phyloP scores from a whole-genome alignment of 2,113 vertebrate genomes.

The Sula dactylatra region DNA sequence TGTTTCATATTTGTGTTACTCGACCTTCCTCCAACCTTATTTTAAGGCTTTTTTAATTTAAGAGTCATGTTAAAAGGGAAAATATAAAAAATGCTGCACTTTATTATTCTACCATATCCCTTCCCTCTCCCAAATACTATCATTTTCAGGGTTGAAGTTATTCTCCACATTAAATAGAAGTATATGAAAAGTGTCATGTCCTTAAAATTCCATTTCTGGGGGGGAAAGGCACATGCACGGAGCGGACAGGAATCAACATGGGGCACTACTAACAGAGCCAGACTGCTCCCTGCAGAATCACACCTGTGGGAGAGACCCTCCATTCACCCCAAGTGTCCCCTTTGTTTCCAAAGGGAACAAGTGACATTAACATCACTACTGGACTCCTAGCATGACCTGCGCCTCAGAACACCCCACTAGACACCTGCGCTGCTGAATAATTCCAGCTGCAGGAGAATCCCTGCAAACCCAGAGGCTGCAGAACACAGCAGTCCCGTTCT shows the following conservation, averaged over 20 bases:
- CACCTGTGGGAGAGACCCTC: accelerated
- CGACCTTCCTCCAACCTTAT: background rate
- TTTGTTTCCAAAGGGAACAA: background rate
- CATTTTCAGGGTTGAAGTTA: background rate
- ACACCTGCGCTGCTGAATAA: background rate
- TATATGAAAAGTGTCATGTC: background rate
- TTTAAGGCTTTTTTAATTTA: background rate
- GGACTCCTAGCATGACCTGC: background rate
- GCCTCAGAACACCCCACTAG: background rate
- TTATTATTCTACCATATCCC: background rate
- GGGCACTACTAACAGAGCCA: background rate
- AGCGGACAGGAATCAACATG: background rate
- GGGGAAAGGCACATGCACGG: background rate
- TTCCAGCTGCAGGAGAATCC: background rate
- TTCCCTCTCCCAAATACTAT: background rate
- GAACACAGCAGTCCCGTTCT: background rate
- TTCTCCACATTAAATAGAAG: background rate
- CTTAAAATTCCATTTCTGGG: background rate
- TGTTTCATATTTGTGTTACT: background rate
- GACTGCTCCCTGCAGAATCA: background rate
- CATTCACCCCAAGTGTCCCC: background rate
- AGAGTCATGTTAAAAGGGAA: background rate
- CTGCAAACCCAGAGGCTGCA: background rate
- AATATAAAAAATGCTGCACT: background rate
- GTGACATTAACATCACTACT: background rate